A percentile compares a stretch with the other conserved stretches of the same genome.
phyloP scores from a whole-genome alignment of 2,888 invertebrate species.

The Cryptosula pallasiana region DNA sequence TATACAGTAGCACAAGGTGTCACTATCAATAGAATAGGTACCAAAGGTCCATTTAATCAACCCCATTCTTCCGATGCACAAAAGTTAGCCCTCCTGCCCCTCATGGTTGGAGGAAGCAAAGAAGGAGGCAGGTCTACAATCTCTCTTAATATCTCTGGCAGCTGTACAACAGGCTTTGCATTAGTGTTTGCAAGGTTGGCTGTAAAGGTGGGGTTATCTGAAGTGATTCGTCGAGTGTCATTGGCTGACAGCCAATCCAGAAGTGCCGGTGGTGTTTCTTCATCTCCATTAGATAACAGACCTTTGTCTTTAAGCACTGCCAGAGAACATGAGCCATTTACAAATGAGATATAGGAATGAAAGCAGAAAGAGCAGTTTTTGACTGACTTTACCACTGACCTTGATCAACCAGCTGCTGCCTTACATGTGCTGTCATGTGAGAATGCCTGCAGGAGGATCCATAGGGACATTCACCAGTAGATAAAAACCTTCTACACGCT shows the following conservation, averaged over 20 bases:
- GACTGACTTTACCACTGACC: no score
- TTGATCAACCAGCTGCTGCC: background rate
- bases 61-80: background rate
- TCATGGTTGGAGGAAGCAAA: conserved; percentile 24
- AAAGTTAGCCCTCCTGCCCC: background rate
- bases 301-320: no score
- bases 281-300: no score
- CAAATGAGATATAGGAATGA: no score
- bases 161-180: background rate
- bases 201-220: no score
- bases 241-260: no score
- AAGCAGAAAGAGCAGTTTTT: no score
- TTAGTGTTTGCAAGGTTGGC: background rate
- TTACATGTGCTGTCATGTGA: conserved; percentile 18
- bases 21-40: no score
- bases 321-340: no score
- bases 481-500: conserved; percentile 38
- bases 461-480: conserved; percentile 30
- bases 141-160: background rate
- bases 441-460: conserved; percentile 21
- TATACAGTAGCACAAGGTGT: no score
- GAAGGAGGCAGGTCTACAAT: background rate
- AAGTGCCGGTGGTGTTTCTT: no score
- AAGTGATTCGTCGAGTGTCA: no score
- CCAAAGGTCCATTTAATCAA: background rate